Evolutionary conservation across 2,113 vertebrate genomes (phyloP).

Genomic region (Ptilorrhoa leucosticta): DNA sequence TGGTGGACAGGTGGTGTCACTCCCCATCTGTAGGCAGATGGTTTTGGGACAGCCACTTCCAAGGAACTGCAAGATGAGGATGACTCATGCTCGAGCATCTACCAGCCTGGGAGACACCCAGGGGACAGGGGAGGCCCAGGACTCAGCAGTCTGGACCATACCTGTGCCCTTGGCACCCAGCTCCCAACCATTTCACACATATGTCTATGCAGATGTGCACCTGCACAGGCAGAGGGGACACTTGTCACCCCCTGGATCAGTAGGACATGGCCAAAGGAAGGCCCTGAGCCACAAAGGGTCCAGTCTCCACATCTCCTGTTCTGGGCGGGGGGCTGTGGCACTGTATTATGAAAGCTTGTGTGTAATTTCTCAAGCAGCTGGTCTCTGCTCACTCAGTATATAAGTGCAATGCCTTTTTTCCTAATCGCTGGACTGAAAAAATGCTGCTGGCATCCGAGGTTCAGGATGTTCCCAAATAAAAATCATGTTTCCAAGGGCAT

Average conservation of each 20-base stretch:
- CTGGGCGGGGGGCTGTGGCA: background rate
- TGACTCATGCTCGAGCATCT: background rate
- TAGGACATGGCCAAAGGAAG: background rate
- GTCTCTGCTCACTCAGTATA: background rate
- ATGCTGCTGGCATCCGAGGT: background rate
- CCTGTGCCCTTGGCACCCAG: background rate
- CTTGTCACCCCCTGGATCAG: background rate
- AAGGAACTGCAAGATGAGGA: background rate
- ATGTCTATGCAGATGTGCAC: background rate
- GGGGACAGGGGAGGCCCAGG: background rate
- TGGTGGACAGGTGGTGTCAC: background rate
- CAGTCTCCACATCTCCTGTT: accelerated
- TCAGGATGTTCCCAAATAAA: slow-evolving; percentile 33
- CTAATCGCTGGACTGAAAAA: background rate
- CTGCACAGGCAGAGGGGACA: background rate
- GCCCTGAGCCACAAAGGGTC: background rate
- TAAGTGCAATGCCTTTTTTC: background rate
- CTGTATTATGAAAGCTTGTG: background rate
- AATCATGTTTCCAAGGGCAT: background rate
- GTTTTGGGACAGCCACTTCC: background rate
- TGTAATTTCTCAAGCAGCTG: background rate
- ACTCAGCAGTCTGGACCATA: background rate
- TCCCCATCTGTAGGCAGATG: background rate
- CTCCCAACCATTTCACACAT: background rate
- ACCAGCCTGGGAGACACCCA: background rate